Conservation (phyloP, 2,888 invertebrate species). For the Cantharis lateralis region DNA sequence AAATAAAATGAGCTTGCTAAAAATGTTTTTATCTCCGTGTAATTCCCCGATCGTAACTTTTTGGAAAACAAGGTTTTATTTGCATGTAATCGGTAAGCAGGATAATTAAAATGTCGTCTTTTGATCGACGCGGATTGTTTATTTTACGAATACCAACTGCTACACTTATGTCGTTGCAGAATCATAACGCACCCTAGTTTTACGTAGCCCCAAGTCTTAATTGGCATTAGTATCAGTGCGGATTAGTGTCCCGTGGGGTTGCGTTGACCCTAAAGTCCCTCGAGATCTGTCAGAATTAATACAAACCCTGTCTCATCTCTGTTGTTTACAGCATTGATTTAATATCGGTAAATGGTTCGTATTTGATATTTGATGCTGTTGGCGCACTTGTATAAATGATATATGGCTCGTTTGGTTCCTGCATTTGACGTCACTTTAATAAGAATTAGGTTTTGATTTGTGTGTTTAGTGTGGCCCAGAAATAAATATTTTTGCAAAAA, state of each 20-base stretch:
- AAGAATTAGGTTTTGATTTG: conserved; percentile 33
- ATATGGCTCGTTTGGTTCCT: conserved; percentile 36
- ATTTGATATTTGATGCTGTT: conserved; percentile 33
- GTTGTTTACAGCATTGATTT: conserved; percentile 37
- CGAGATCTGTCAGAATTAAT: conserved; percentile 31
- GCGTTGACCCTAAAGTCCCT: conserved; percentile 27
- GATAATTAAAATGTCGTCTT: neutral
- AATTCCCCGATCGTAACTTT: neutral
- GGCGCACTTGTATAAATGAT: conserved; percentile 33
- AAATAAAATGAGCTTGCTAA: no score
- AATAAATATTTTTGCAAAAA: neutral
- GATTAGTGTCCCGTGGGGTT: conserved; percentile 37
- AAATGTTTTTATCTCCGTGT: neutral
- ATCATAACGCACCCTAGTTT: conserved; percentile 16
- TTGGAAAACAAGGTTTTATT: neutral
- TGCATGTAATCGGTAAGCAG: neutral
- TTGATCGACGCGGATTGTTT: neutral
- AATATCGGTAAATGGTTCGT: conserved; percentile 35
- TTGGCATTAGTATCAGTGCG: conserved; percentile 41
- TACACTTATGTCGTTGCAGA: conserved; percentile 4
- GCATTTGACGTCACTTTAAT: conserved; percentile 36
- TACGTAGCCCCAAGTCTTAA: conserved; percentile 34
- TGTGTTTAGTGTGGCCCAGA: neutral
- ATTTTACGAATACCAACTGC: neutral
- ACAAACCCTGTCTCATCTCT: conserved; percentile 29